Evolutionary conservation across 2,797 vertebrate genomes (phyloP), one percentile per base, ranked within the genome.

Genomic region (Allobates femoralis): DNA sequence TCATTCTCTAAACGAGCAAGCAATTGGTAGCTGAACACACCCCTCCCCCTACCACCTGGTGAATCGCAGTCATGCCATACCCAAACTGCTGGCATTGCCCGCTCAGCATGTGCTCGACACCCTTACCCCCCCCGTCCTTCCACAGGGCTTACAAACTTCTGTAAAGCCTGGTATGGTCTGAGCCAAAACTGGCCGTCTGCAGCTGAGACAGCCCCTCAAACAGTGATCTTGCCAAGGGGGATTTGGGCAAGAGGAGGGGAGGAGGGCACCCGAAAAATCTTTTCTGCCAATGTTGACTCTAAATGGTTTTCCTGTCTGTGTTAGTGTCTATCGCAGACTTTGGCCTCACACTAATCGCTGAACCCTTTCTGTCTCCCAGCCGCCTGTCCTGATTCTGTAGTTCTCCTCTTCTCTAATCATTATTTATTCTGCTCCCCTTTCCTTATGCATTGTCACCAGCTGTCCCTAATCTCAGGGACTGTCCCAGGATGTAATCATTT

Each of bases 61-160:
- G 83, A 85, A 85, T 88, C 83, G 84, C 82, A 85, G 82, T 81
- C 83, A 81, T 88, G 86, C 86, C 86, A 88, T 88, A 74, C 81
- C 86, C 76, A 87, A 87, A 87, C 79, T 82, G 83, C 82, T 88
- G 86, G 86, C 86, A 88, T 32, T 88, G 86, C 86, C 86, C 78
- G 71, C 86, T 85, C 86, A 88, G 86, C 86, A 88, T 88, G 86
- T 88, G 86, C 82, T 85, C 56, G 5, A 1, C 60, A 41, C 86
- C 82, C 75, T 60, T n/a, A n/a, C n/a, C n/a, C 66, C 86, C 74
- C 80, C 77, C 60, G 23, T 53, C 83, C 77, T 85, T 88, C 86
- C 69, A 88, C 58, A 56, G 86, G 82, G 86, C 86, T 88, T 88
- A 85, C 67, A 88, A 84, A 85, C 67, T 81, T 64, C 66, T 84